Evolutionary conservation across 2,113 vertebrate species (phyloP), one percentile per base, ranked within the genome.

Genomic region (Pipa parva): DNA sequence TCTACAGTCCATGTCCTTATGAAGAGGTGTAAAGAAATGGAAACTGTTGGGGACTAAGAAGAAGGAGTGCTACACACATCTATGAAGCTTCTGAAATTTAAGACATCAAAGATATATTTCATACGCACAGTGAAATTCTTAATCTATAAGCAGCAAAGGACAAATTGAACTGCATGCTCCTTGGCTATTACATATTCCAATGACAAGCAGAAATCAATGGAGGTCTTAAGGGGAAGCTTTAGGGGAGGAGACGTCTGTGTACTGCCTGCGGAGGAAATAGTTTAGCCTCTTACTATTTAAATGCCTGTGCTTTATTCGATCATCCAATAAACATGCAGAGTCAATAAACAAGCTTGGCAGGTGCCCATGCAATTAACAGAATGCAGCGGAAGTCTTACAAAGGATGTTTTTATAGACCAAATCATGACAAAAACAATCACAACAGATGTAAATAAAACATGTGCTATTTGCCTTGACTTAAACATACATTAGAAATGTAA

Each of bases 271-370:
- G 42, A 68, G 65, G 65, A 69, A 69, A 57, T 36, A 49, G 31
- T 69, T 52, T 58, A 69, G 65, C 48, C 65, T 42, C 31, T 60
- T 60, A 42, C 51, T 52, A 51, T 49, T 60, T 60, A 51, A 69
- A 60, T 69, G 60, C 46, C 46, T 51, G 17, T 22, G 31, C 59
- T 69, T 60, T 60, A 52, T 60, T 69, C 28, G 57, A 68, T 60
- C 57, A 60, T 60, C 65, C 57, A 60, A 69, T 60, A 69, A 60
- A 52, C 27, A 42, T 59, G 28, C 65, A 59, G 65, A 52, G 65
- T 60, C 65, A 52, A 69, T 69, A 69, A 60, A 69, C 42, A 51
- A 60, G 12, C 31, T 50, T 59, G 57, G 56, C 65, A 59, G 46
- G 17, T 33, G 25, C 48, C 65, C 57, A 45, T 58, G 65, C 65